Evolutionary conservation across 2,113 vertebrate genomes (phyloP), one percentile per base, ranked within the genome.

Genomic region (Cyprinus carpio): DNA sequence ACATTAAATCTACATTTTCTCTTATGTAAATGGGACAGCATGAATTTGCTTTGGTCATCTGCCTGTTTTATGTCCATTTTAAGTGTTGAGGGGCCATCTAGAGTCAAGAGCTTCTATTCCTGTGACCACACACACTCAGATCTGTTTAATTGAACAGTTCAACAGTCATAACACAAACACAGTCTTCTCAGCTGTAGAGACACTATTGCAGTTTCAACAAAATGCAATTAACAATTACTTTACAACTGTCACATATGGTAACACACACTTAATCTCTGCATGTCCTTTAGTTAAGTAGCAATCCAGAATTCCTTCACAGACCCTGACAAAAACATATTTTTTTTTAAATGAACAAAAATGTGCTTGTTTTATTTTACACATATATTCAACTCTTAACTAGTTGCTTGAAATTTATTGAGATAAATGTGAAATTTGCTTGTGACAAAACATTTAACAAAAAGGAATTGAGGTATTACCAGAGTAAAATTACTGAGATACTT

Each of bases 31-130:
- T 40, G 31, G 20, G 4, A 31, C 27, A 34, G 76, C 29, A 60
- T 76, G 49, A 20, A 76, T 78, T 60, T 25, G 51, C 51, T 34
- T 77, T 56, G 5, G 27, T 12, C 16, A 60, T 78, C 31, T 60
- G 54, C 54, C 20, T 78, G 76, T 60, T 78, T 37, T 60, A 58
- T 78, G 76, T 78, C 40, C 15, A 60, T 78, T 78, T 60, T 8
- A 54, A 29, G 6, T 6, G 3, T 78, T 60, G 12, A 60, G 54
- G n/a, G 31, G 54, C 54, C 11, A 78, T 34, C 20, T 60, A 78
- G 18, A 40, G 31, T 60, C 51, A 56, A 56, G 49, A 56, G 49
- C 27, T 54, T 31, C 46, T 23, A 75, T 51, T 27, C 15, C 13
- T 51, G 46, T 27, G 2, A 76, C 15, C 1, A 31, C 0, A 31